Base-by-base conservation (phyloP, 2,113 vertebrate genomes). In the Gasterosteus aculeatus region DNA sequence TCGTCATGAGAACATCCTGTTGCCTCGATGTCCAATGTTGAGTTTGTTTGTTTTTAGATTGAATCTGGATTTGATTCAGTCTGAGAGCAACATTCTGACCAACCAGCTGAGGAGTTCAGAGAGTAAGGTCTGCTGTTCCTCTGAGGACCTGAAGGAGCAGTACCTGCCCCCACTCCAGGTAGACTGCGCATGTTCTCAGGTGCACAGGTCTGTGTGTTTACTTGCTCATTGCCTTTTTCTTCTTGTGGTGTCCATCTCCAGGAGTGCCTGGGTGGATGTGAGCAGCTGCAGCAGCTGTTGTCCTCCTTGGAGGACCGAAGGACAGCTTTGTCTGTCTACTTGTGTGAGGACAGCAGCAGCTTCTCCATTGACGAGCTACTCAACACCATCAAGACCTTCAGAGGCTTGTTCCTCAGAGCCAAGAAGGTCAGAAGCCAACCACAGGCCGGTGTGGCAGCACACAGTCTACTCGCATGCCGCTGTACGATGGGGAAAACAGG, bases 291-390 rank as follows among this genome's bases (percentile, higher is more conserved):
- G 63, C 77, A 91, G 47, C 81, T 93, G 38, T 91, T 98, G 61
- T 90, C 88, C 39, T 89, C 82, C 5, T 86, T 97, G 31, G 94
- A 95, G 69, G 87, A 72, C 69, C 94, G 91, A 86, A 95, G 90
- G 85, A 85, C 75, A 47, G 92, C 93, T 16, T 92, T 98, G 87
- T 95, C 95, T 0, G 62, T 84, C 72, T 98, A 98, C 60, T 93
- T 98, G 82, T 98, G 97, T 46, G 97, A 98, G 79, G 96, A 98
- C 19, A 41, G 89, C 44, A 81, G 87, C 84, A 92, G 94, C 70
- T 87, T 97, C 41, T 96, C 95, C 51, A 86, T 97, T 39, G 95
- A 97, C 57, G 95, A 97, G 9, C 93, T 96, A 4, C 94, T 97
- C 78, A 89, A 49, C 82, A 96, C 94, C 81, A 94, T 97, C 91